A percentile compares a stretch with the other conserved stretches of the same genome.
Conservation (phyloP, 1,140 invertebrate genomes). For the Nylanderia fulva region DNA sequence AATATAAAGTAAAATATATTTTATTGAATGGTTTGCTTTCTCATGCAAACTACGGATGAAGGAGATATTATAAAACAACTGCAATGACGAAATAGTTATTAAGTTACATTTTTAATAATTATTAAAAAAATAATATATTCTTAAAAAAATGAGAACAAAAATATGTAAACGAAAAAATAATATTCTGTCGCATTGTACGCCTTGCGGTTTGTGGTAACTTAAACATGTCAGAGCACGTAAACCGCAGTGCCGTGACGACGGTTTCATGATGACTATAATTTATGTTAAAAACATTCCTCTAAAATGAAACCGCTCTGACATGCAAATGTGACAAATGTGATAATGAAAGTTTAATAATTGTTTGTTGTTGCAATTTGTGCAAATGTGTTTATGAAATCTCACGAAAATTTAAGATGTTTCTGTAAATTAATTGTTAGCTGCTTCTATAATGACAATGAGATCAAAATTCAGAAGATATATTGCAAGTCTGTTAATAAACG, state of each 20-base stretch:
- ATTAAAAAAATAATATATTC: not conserved
- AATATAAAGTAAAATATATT: constrained; percentile 5
- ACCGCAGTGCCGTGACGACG: constrained; percentile 9
- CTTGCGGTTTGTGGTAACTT: not conserved
- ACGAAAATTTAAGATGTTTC: constrained; percentile 42
- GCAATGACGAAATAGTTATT: constrained; percentile 25
- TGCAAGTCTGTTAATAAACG: not conserved
- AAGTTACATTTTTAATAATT: not conserved
- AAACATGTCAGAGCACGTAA: constrained; percentile 30
- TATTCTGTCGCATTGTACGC: not conserved
- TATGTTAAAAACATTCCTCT: not conserved
- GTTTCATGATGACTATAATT: not conserved
- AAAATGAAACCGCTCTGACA: not conserved
- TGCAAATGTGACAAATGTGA: constrained; percentile 48
- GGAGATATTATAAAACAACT: not conserved
- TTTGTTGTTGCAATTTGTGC: constrained; percentile 1
- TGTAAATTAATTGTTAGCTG: not conserved
- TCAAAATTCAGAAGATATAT: constrained; percentile 6
- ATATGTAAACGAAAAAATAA: not conserved
- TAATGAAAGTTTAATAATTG: not conserved
- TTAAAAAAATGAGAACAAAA: constrained; percentile 19
- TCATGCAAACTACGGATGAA: not conserved
- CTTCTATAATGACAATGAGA: not conserved
- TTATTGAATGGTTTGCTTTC: not conserved
- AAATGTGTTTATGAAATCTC: constrained; percentile 19